Evolutionary conservation across 1,140 invertebrate genomes (phyloP).

Genomic region (Kradibia gibbosae): DNA sequence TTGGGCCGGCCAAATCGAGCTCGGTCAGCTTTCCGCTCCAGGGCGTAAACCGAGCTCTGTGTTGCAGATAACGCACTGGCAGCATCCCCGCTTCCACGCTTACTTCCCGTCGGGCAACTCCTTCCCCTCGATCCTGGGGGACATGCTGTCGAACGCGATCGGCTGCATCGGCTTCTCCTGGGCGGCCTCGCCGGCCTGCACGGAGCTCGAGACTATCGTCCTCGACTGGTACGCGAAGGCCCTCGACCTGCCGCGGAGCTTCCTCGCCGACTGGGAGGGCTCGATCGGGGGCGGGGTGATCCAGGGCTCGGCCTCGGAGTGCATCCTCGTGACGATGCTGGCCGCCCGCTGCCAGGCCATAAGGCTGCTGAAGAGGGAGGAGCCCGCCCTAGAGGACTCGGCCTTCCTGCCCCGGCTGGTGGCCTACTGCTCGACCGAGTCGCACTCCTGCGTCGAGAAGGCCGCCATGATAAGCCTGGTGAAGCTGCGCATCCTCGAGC

Average conservation of each 20-base stretch:
- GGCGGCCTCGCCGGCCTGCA: constrained; percentile 90
- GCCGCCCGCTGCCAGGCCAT: constrained; percentile 85
- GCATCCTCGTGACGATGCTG: constrained; percentile 87
- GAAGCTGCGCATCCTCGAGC: constrained; percentile 89
- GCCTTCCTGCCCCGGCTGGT: constrained; percentile 89
- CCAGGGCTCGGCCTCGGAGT: constrained; percentile 88
- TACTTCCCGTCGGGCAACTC: constrained; percentile 97
- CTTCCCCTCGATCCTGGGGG: constrained; percentile 93
- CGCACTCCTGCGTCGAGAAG: constrained; percentile 95
- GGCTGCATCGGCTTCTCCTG: constrained; percentile 96
- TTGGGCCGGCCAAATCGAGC: no score
- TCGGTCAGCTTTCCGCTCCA: no score
- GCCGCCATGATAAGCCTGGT: constrained; percentile 93
- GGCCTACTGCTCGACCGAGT: constrained; percentile 85
- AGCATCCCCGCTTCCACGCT: constrained; percentile 95
- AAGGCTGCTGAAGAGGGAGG: constrained; percentile 78
- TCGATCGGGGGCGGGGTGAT: constrained; percentile 85
- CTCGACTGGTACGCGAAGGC: constrained; percentile 78
- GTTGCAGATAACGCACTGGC: constrained; percentile 93
- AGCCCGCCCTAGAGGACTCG: constrained; percentile 75
- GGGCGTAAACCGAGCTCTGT: no score
- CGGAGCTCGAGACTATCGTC: constrained; percentile 88
- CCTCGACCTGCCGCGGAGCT: constrained; percentile 74
- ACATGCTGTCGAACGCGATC: constrained; percentile 93
- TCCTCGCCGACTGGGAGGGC: constrained; percentile 68